Base-by-base conservation (phyloP, 2,113 vertebrate species). In the Oncorhynchus masou region DNA sequence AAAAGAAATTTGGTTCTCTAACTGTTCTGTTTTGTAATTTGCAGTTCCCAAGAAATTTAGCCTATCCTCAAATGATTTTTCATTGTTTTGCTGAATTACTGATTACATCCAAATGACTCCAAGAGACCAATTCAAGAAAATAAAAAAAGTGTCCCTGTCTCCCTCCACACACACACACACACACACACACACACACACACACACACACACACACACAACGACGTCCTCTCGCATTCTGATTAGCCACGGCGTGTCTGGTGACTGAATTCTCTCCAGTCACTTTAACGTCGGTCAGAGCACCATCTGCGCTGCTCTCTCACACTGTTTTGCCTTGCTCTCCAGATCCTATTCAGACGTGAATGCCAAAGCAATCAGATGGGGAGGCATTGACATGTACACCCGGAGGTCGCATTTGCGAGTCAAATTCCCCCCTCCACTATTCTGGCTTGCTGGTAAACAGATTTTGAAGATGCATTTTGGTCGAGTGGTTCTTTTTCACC, bases 331-430 rank as follows among this genome's bases (percentile, higher is more conserved):
- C 74, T 85, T 75, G 20, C 86, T 70, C 82, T 89, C 80, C 86
- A 84, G 48, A 70, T 81, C 79, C 85, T 77, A 74, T 87, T 89
- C 83, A 86, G 79, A 86, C 70, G 78, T 29, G 80, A 79, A 77
- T 76, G 85, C 88, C 87, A 90, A 85, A 89, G 91, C 86, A 88
- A 87, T 91, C 88, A 86, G 87, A 82, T 76, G 71, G 81, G 78
- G 77, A 79, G 85, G 88, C 81, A 65, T 54, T 86, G 86, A 89
- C 88, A 85, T 69, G 73, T 85, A 71, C 66, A 72, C 81, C 79
- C 81, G 25, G 79, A 87, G 85, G 74, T 66, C 68, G 85, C 81
- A 92, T 90, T 85, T 90, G 83, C 80, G 81, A 90, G 86, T 91
- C 85, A 87, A 75, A 85, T 88, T 81, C 49, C 75, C 83, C 51